Conservation (phyloP, 1,140 invertebrate species). For the Drosophila sp. region DNA sequence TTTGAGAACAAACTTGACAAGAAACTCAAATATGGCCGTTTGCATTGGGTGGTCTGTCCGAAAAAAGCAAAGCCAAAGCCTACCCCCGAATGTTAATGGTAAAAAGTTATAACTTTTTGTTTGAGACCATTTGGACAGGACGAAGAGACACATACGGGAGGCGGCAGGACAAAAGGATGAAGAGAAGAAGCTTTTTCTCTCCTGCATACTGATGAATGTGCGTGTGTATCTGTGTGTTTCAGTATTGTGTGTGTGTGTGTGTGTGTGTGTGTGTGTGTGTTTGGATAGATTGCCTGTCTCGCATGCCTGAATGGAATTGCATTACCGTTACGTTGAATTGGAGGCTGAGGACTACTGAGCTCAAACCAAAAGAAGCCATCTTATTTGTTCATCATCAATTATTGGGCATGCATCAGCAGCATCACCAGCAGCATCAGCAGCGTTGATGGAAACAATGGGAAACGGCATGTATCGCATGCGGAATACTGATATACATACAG, state of each 20-base stretch:
- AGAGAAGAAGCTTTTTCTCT: constrained; percentile 66
- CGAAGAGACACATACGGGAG: constrained; percentile 11
- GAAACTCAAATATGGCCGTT: not conserved
- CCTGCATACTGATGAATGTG: constrained; percentile 74
- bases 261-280: constrained; percentile 34
- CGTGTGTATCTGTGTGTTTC: constrained; percentile 28
- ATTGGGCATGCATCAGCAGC: constrained; percentile 69
- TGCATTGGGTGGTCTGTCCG: constrained; percentile 7
- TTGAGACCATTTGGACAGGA: constrained; percentile 47
- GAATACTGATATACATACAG: constrained; percentile 31
- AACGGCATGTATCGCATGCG: constrained; percentile 66
- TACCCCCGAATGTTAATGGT: constrained; percentile 42
- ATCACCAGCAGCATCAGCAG: constrained; percentile 56
- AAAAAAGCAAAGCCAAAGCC: constrained; percentile 50
- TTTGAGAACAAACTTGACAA: constrained; percentile 8
- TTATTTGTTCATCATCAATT: constrained; percentile 82
- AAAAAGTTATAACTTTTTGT: constrained; percentile 73
- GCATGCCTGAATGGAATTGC: constrained; percentile 77
- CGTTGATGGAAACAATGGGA: constrained; percentile 75
- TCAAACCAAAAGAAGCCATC: constrained; percentile 74
- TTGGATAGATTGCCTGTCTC: constrained; percentile 77
- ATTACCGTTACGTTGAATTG: constrained; percentile 64
- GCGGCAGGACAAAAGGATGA: constrained; percentile 21
- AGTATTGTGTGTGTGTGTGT: constrained; percentile 26
- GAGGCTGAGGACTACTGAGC: constrained; percentile 31